These are phyloP conservation scores for Eilema caniola DNA, from an alignment of 2,888 invertebrate species.

Conservation along the genomic window DNA sequence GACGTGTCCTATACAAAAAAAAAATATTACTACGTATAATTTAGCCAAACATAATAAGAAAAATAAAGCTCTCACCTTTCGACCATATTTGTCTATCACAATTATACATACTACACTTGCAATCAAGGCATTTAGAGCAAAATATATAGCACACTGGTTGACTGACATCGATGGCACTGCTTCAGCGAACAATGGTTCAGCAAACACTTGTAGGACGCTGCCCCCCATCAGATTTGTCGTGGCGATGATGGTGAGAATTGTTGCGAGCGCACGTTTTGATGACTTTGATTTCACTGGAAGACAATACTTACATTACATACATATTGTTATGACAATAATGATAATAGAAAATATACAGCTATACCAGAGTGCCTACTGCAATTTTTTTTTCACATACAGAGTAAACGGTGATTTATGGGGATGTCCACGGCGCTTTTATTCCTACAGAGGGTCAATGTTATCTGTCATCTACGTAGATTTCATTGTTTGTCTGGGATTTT, in stretches of 20 bases:
- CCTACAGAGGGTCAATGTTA: too few species aligned
- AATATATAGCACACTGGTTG: conserved; percentile 72
- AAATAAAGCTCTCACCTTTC: conserved; percentile 65
- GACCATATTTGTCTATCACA: conserved; percentile 71
- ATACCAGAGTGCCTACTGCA: too few species aligned
- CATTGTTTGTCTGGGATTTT: too few species aligned
- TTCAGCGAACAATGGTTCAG: conserved; percentile 75
- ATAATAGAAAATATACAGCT: too few species aligned
- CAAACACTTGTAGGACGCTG: conserved; percentile 76
- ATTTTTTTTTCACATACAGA: too few species aligned
- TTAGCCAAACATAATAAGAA: too few species aligned
- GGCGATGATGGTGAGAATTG: conserved; percentile 63
- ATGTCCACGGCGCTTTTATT: too few species aligned
- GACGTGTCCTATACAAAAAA: too few species aligned
- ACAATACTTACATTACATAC: neutral
- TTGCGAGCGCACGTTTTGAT: conserved; percentile 59
- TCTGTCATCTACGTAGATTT: too few species aligned
- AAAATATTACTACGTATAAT: too few species aligned
- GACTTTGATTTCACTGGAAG: conserved; percentile 66
- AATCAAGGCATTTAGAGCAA: conserved; percentile 70
- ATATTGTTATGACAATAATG: too few species aligned
- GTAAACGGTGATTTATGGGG: too few species aligned
- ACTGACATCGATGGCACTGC: conserved; percentile 76
- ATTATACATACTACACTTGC: conserved; percentile 66
- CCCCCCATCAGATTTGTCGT: conserved; percentile 75